Evolutionary conservation across 2,797 vertebrate species (phyloP).

Genomic region (Schizopygopsis malacanthus): DNA sequence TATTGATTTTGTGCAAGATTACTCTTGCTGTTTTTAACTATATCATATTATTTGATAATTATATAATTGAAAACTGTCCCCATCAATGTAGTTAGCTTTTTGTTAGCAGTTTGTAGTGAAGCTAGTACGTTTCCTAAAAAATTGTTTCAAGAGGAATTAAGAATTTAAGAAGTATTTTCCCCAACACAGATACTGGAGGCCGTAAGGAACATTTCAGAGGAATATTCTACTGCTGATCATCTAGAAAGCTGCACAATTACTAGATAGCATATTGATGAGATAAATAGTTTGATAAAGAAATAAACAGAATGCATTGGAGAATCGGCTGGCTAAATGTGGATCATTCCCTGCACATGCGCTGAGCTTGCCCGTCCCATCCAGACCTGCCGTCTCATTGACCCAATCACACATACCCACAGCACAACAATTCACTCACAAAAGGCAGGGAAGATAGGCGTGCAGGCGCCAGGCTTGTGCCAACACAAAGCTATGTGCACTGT

Average conservation of each 20-base stretch:
- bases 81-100: background rate
- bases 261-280: background rate
- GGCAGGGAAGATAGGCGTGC: conserved; percentile 19
- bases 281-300: background rate
- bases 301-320: background rate
- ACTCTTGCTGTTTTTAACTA: background rate
- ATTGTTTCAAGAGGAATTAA: background rate
- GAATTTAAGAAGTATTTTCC: background rate
- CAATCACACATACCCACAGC: conserved; percentile 32
- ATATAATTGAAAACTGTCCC: background rate
- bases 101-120: background rate
- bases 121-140: background rate
- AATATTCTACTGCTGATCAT: background rate
- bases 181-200: background rate
- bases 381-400: conserved; percentile 1
- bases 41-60: background rate
- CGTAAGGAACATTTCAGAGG: background rate
- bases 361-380: background rate
- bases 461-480: conserved; percentile 38
- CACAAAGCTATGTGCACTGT: conserved; percentile 44
- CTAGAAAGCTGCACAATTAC: background rate
- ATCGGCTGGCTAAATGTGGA: conserved; percentile 3
- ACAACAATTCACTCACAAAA: conserved; percentile 34
- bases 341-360: conserved; percentile 18
- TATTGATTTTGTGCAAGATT: background rate